Evolutionary conservation across 2,888 invertebrate species (phyloP).

Genomic region (Clusia tigrina): DNA sequence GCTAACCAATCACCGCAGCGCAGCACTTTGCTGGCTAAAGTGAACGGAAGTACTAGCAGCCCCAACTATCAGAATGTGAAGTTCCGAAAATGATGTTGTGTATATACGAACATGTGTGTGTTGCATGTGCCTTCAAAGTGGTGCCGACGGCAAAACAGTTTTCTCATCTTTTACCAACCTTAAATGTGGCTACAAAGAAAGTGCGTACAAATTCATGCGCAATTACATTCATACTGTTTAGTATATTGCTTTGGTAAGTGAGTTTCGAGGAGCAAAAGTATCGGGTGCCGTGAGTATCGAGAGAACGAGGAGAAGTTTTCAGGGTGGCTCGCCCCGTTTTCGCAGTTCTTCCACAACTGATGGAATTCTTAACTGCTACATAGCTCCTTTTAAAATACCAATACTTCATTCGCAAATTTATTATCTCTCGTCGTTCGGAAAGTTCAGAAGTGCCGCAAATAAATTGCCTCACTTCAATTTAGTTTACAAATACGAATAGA

Average conservation of each 20-base stretch:
- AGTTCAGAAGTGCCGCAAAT: constrained; percentile 46
- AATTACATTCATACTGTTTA: constrained; percentile 65
- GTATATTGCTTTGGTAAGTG: constrained; percentile 59
- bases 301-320: neutral
- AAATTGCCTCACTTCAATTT: constrained; percentile 51
- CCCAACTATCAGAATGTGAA: too few species aligned
- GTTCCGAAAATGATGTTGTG: too few species aligned
- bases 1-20: neutral
- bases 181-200: constrained; percentile 44
- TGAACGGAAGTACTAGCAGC: too few species aligned
- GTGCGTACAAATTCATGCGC: constrained; percentile 65
- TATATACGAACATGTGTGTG: too few species aligned
- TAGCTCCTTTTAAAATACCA: neutral
- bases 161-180: neutral
- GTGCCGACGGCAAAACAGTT: constrained; percentile 1
- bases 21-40: too few species aligned
- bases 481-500: constrained; percentile 44
- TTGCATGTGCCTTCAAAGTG: neutral
- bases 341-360: neutral
- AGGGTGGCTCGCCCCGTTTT: neutral
- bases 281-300: neutral
- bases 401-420: neutral
- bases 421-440: too few species aligned
- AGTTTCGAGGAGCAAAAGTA: constrained; percentile 30
- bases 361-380: neutral